Percentiles rank a stretch among this genome's conserved stretches.
Conservation (phyloP, 2,113 vertebrate genomes). For the Anarhynchus alexandrinus region DNA sequence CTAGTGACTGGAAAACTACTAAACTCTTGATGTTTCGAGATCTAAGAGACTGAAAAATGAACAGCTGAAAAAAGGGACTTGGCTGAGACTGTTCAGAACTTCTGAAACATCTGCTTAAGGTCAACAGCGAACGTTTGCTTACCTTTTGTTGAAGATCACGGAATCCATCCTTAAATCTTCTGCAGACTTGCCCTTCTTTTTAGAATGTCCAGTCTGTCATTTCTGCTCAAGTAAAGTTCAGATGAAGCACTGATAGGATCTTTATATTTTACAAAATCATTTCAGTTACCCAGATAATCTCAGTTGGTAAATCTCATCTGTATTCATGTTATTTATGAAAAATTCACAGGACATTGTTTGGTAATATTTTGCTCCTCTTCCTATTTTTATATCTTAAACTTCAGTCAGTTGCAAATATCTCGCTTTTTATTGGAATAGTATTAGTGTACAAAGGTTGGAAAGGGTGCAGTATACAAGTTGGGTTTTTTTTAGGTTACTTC, state of each 20-base stretch:
- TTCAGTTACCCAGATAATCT: background rate
- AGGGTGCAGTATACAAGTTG: background rate
- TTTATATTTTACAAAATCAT: background rate
- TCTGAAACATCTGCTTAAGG: constrained; percentile 5
- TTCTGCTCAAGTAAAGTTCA: background rate
- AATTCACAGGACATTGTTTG: background rate
- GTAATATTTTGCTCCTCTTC: background rate
- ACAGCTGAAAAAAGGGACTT: background rate
- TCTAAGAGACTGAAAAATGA: constrained; percentile 31
- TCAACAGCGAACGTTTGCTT: background rate
- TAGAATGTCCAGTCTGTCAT: background rate
- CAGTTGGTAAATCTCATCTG: background rate
- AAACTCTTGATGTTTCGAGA: constrained; percentile 32
- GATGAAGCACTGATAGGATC: background rate
- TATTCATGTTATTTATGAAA: background rate
- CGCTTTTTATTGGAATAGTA: background rate
- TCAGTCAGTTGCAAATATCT: background rate
- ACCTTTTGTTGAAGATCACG: background rate
- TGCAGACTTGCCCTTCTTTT: background rate
- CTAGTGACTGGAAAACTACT: background rate
- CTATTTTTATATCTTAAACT: background rate
- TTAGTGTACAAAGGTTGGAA: background rate
- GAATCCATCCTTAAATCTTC: background rate
- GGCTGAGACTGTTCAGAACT: background rate
- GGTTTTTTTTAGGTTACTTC: background rate